A percentile compares a stretch with the other conserved stretches of the same genome.
phyloP scores from a whole-genome alignment of 2,888 invertebrate species.

The Amaurobius ferox region DNA sequence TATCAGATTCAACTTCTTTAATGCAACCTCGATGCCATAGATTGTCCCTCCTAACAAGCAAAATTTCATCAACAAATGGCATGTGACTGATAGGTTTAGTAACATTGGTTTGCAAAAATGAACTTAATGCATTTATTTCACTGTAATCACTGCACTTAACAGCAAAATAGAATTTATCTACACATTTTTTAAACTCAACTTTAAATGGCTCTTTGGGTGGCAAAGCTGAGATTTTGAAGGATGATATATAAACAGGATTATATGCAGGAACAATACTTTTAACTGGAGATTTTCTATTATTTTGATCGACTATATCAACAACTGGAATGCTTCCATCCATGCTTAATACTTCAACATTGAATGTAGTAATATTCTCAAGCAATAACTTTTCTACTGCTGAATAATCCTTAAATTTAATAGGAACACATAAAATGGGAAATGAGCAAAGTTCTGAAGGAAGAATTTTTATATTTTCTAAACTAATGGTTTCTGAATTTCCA shows the following conservation, averaged over 20 bases:
- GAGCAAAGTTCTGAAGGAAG: constrained; percentile 11
- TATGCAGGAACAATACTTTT: neutral
- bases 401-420: constrained; percentile 28
- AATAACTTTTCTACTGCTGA: neutral
- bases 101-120: neutral
- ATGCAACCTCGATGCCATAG: constrained; percentile 24
- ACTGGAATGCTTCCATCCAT: neutral
- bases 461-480: constrained; percentile 22
- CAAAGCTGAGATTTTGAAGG: neutral
- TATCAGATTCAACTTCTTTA: neutral
- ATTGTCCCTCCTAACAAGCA: constrained; percentile 23
- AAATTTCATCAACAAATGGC: constrained; percentile 30
- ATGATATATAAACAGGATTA: neutral
- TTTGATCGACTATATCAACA: neutral
- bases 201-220: neutral
- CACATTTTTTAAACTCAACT: constrained; percentile 13
- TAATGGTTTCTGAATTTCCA: constrained; percentile 39
- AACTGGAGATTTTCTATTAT: neutral
- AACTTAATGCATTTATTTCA: constrained; percentile 22
- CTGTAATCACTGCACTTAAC: neutral
- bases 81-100: neutral
- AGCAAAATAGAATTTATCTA: constrained; percentile 32
- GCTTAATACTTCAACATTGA: constrained; percentile 15
- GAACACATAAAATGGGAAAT: constrained; percentile 30
- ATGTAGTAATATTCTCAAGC: neutral